Percentiles rank a stretch among this genome's conserved stretches.
phyloP scores from a whole-genome alignment of 2,888 invertebrate species.

The Chalcis sispes region DNA sequence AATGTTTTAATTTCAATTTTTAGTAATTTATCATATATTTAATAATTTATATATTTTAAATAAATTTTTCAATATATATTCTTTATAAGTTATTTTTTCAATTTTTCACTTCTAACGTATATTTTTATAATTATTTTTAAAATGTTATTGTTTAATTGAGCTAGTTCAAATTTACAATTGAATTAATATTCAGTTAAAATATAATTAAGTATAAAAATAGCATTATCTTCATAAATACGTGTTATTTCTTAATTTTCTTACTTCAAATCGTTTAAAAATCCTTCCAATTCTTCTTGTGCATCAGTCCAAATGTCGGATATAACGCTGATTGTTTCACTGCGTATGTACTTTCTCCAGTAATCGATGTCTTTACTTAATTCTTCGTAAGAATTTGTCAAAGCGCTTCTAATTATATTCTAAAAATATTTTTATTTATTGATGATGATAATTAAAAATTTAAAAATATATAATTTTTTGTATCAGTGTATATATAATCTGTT shows the following conservation, averaged over 20 bases:
- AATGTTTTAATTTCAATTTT: neutral
- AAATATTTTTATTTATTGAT: too few relatives aligned
- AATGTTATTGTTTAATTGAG: too few relatives aligned
- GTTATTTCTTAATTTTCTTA: constrained; percentile 65
- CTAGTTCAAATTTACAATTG: too few relatives aligned
- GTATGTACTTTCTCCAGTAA: constrained; percentile 82
- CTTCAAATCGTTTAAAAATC: constrained; percentile 85
- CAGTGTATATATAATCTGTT: too few relatives aligned
- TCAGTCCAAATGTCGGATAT: constrained; percentile 85
- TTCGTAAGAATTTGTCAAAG: constrained; percentile 77
- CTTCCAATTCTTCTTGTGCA: constrained; percentile 83
- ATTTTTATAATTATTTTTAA: too few relatives aligned
- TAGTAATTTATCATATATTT: neutral
- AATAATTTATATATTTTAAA: neutral
- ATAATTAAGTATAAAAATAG: too few relatives aligned
- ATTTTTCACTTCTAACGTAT: too few relatives aligned
- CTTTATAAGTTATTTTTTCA: neutral
- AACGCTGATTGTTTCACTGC: constrained; percentile 83
- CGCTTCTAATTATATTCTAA: constrained; percentile 75
- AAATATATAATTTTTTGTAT: too few relatives aligned
- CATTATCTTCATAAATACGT: too few relatives aligned
- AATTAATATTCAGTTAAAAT: too few relatives aligned
- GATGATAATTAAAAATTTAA: too few relatives aligned
- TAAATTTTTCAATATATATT: neutral
- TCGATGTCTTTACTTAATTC: constrained; percentile 77